Base-by-base conservation (phyloP, 1,140 invertebrate genomes). In the Neomicropteryx cornuta region DNA sequence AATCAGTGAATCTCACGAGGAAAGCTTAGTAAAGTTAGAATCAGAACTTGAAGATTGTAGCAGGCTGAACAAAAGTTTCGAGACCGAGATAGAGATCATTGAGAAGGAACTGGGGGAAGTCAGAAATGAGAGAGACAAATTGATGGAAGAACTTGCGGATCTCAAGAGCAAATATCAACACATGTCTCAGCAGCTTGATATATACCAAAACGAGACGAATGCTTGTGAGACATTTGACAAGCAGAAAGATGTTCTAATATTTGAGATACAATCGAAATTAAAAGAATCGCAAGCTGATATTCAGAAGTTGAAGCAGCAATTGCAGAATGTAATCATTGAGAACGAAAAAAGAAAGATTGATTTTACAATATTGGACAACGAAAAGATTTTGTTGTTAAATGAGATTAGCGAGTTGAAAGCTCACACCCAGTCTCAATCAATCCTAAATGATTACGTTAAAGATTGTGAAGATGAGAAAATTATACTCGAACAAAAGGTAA, bases 1-100 rank as follows among this genome's bases (percentile, higher is more conserved):
- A 6, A 79, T 79, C 34, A 71, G 73, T 30, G 76, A 79, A 57
- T 69, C 73, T 2, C 76, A 77, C 49, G 77, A 79, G 60, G 75
- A 79, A 42, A 77, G 72, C 45, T 52, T 76, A 23, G 53, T 68
- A 0, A 65, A 71, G 42, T 51, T 79, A 45, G 76, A 79, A 54
- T 59, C 60, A 1, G 73, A 77, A 56, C 47, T 79, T 30, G 75
- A 75, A 23, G 70, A 73, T 44, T 64, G 56, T 23, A 68, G 53
- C 38, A 63, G 55, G 41, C 55, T 65, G 3, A 70, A 70, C 45
- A 62, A 64, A 47, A 61, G 50, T 11, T 61, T 72, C 46, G 64
- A 70, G 49, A 57, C 57, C 10, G 58, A 70, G 56, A 65, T 68
- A 23, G 51, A 58, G 38, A 58, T 52, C 32, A 55, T 64, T 45